phyloP scores from a whole-genome alignment of 1,140 invertebrate genomes.

The Planococcus citri region DNA sequence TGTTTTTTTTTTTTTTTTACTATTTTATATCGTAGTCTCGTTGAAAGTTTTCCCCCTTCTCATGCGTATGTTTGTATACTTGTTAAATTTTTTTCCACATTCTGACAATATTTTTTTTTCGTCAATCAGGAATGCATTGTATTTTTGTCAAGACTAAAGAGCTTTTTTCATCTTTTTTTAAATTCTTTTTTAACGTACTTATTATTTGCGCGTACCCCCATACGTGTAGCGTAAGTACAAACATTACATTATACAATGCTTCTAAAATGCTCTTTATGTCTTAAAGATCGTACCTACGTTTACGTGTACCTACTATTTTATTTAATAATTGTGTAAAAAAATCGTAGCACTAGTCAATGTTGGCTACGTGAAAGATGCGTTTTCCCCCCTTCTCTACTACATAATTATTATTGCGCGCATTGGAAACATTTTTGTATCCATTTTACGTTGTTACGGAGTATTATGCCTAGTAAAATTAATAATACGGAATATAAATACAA shows the following conservation, averaged over 20 bases:
- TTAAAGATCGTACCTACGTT: not conserved
- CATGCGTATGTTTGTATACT: not conserved
- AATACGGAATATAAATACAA: not conserved
- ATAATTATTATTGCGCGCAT: not conserved
- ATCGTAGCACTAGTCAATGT: constrained; percentile 13
- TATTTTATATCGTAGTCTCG: not conserved
- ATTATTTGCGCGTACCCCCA: not conserved
- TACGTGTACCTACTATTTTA: not conserved
- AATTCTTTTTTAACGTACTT: not conserved
- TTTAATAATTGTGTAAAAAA: not conserved
- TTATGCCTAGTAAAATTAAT: constrained; percentile 2
- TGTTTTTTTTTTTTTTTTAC: constrained; percentile 1
- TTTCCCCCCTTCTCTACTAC: not conserved
- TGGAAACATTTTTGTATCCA: not conserved
- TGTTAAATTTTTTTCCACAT: not conserved
- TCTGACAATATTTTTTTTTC: not conserved
- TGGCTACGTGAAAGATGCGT: not conserved
- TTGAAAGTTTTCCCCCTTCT: not conserved
- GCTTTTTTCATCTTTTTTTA: not conserved
- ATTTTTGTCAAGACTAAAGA: not conserved
- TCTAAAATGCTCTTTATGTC: not conserved
- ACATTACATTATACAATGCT: not conserved
- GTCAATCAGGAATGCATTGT: not conserved
- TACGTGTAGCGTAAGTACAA: no score
- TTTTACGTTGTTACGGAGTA: not conserved